Conservation (phyloP, 2,888 invertebrate species). For the Rhamnusium bicolor region DNA sequence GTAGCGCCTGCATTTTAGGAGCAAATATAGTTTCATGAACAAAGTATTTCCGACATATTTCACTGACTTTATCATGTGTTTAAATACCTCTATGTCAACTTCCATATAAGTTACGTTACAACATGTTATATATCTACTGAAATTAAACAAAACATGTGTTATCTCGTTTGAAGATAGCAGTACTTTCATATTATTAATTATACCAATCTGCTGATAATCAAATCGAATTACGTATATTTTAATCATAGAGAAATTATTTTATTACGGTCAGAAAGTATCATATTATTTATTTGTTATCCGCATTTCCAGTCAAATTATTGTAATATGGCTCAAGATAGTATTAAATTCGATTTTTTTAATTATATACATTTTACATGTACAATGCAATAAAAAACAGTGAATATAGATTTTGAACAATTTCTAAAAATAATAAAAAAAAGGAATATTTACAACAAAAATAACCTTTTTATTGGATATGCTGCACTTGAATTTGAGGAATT, state of each 20-base stretch:
- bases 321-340: not conserved
- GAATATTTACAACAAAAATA: too few relatives aligned
- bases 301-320: conserved; percentile 8
- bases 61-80: not conserved
- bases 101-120: not conserved
- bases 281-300: conserved; percentile 7
- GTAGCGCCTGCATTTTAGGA: not conserved
- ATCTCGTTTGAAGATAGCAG: conserved; percentile 9
- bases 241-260: conserved; percentile 15
- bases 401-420: too few relatives aligned
- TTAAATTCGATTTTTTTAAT: not conserved
- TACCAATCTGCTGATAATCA: conserved; percentile 14
- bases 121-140: conserved; percentile 1
- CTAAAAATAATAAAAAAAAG: too few relatives aligned
- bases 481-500: too few relatives aligned
- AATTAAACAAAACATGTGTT: not conserved
- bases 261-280: conserved; percentile 8
- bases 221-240: conserved; percentile 3
- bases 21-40: not conserved
- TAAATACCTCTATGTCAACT: not conserved
- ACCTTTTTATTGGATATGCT: too few relatives aligned
- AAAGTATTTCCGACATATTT: not conserved
- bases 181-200: conserved; percentile 21
- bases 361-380: too few relatives aligned
- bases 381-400: too few relatives aligned